Conservation (phyloP, 2,888 invertebrate genomes). For the Phoenoteleia sp. region DNA sequence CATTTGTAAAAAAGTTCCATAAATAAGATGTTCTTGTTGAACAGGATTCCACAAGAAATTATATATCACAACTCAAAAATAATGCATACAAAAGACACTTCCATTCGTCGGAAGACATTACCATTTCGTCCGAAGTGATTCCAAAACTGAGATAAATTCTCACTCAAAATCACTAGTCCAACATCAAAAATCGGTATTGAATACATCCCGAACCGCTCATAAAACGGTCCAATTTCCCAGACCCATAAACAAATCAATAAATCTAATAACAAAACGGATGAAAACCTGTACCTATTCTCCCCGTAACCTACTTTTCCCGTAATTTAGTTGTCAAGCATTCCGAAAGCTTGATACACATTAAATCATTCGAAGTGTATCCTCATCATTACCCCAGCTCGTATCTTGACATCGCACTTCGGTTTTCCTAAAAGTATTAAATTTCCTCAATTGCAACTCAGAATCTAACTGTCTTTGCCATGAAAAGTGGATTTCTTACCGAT, state of each 20-base stretch:
- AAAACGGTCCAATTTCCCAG: constrained; percentile 14
- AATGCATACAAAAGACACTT: background rate
- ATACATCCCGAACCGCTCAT: background rate
- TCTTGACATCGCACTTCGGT: constrained; percentile 8
- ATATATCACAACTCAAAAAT: background rate
- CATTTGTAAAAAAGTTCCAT: background rate
- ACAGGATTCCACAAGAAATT: constrained; percentile 4
- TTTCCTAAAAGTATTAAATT: constrained; percentile 40
- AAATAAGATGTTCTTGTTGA: constrained; percentile 25
- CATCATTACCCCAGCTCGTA: constrained; percentile 22
- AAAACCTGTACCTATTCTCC: constrained; percentile 5
- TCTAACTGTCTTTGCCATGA: no score
- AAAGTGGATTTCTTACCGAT: no score
- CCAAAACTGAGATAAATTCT: background rate
- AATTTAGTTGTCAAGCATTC: constrained; percentile 58
- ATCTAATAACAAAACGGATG: constrained; percentile 37
- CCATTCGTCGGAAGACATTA: constrained; percentile 3
- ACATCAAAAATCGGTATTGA: background rate
- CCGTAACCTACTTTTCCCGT: constrained; percentile 38
- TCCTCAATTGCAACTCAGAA: no score
- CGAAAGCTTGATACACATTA: constrained; percentile 52
- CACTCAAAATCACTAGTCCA: background rate
- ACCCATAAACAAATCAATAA: constrained; percentile 63
- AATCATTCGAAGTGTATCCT: constrained; percentile 48
- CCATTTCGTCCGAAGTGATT: constrained; percentile 29